phyloP scores from a whole-genome alignment of 2,797 vertebrate genomes.

The Pseudochaenichthys georgianus region DNA sequence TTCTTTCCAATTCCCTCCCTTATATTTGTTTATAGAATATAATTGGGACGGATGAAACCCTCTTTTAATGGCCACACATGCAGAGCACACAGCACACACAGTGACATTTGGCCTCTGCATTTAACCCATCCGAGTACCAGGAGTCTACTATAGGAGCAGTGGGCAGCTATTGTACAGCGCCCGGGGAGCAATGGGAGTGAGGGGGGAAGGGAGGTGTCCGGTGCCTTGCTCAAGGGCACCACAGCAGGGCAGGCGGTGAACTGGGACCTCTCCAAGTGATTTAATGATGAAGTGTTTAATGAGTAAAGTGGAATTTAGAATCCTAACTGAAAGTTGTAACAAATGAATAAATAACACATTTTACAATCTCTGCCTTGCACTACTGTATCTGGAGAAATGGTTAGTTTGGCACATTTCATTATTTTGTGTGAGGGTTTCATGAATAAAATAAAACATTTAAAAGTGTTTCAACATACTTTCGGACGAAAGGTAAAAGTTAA shows the following conservation, averaged over 20 bases:
- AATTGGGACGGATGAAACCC: no score
- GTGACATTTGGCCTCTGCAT: no score
- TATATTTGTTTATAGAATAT: background rate
- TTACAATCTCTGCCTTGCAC: background rate
- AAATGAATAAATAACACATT: background rate
- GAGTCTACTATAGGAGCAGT: no score
- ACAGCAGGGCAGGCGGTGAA: no score
- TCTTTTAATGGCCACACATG: no score
- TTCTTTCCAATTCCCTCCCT: background rate
- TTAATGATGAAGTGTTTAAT: background rate
- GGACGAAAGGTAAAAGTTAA: background rate
- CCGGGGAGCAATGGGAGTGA: no score
- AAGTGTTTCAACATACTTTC: background rate
- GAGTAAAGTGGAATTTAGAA: background rate
- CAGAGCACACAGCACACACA: no score
- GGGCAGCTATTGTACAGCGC: no score
- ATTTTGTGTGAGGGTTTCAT: slow-evolving; percentile 7
- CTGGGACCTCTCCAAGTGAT: no score
- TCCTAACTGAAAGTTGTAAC: background rate
- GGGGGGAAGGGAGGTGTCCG: no score
- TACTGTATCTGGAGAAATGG: background rate
- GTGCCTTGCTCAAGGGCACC: no score
- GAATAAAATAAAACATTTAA: background rate
- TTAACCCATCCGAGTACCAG: no score
- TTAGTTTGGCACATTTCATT: slow-evolving; percentile 5